A percentile compares a stretch with the other conserved stretches of the same genome.
phyloP scores from a whole-genome alignment of 2,797 vertebrate species.

The Sphenodon punctatus region DNA sequence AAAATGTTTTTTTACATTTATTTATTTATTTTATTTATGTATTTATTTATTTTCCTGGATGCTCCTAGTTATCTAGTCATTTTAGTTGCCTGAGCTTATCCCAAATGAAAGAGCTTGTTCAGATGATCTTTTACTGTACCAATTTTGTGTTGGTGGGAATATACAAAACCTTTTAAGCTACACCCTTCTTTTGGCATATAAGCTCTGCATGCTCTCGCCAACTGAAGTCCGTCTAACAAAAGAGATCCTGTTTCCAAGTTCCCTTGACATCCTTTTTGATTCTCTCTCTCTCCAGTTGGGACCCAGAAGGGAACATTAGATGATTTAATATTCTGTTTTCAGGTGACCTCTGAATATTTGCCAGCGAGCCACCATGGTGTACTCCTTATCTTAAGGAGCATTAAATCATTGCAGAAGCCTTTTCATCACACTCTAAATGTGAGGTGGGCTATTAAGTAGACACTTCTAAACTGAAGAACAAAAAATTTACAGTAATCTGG shows the following conservation, averaged over 20 bases:
- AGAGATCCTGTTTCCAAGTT: too few species aligned
- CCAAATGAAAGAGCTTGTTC: too few species aligned
- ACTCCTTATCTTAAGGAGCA: slow-evolving; percentile 30
- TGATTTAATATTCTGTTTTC: slow-evolving; percentile 42
- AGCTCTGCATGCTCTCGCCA: too few species aligned
- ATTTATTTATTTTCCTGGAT: too few species aligned
- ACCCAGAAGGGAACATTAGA: slow-evolving; percentile 28
- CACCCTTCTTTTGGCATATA: too few species aligned
- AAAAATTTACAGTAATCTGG: slow-evolving; percentile 48
- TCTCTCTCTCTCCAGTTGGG: slow-evolving; percentile 12
- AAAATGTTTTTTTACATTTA: background rate
- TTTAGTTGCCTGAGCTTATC: too few species aligned
- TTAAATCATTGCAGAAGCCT: slow-evolving; percentile 20
- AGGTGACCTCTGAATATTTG: slow-evolving; percentile 15
- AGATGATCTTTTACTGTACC: too few species aligned
- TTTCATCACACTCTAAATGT: slow-evolving; percentile 32
- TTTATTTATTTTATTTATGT: too few species aligned
- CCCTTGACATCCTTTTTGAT: background rate
- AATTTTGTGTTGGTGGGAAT: too few species aligned
- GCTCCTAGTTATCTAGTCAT: too few species aligned
- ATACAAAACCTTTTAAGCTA: too few species aligned
- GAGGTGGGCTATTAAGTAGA: slow-evolving; percentile 35
- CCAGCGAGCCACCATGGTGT: slow-evolving; percentile 20
- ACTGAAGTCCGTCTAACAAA: too few species aligned
- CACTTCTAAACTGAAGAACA: slow-evolving; percentile 37